phyloP scores from a whole-genome alignment of 2,797 vertebrate species.

The Sebastiscus albofasciatus region DNA sequence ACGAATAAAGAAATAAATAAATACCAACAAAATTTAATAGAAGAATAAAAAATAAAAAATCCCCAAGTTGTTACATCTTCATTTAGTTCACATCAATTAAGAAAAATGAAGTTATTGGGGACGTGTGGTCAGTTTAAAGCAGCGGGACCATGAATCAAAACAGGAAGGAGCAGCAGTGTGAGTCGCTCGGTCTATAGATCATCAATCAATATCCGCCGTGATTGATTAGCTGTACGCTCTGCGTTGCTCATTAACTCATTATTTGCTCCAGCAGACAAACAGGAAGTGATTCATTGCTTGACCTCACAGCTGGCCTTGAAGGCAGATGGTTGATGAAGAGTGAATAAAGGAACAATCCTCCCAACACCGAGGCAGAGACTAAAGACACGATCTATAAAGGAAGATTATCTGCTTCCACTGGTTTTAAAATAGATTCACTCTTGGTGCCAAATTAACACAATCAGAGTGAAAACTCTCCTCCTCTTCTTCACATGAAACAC shows the following conservation, averaged over 20 bases:
- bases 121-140: neutral
- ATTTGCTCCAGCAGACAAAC: slow-evolving; percentile 18
- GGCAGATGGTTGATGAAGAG: slow-evolving; percentile 47
- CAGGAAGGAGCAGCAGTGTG: neutral
- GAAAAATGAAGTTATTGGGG: no score
- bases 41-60: no score
- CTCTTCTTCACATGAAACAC: no score
- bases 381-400: neutral
- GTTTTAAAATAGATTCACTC: neutral
- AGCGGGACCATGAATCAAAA: neutral
- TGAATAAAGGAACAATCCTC: neutral
- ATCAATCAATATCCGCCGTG: slow-evolving; percentile 32
- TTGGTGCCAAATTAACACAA: neutral
- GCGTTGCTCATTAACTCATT: slow-evolving; percentile 46
- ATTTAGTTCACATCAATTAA: no score
- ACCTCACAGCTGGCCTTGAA: slow-evolving; percentile 47
- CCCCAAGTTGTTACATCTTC: no score
- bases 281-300: slow-evolving; percentile 69
- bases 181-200: neutral
- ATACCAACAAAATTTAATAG: no score
- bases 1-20: no score
- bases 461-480: neutral
- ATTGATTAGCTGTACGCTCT: slow-evolving; percentile 50
- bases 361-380: neutral
- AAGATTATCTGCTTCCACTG: neutral